Conservation (phyloP, 2,888 invertebrate species). For the Acrobasis suavella region DNA sequence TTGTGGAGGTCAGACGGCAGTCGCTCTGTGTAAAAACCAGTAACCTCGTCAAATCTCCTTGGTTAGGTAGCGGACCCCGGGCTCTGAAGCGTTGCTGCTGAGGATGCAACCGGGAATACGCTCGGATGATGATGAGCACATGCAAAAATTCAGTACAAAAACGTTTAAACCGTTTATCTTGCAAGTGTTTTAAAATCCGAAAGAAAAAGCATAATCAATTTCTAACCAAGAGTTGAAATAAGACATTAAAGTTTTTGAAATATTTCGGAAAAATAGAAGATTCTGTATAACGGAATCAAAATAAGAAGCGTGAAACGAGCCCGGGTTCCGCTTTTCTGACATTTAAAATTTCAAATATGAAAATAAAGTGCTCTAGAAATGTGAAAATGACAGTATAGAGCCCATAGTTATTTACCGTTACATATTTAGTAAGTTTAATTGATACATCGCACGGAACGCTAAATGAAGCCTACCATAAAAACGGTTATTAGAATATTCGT, state of each 20-base stretch:
- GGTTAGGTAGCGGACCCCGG: too few species aligned
- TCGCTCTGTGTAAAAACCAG: too few species aligned
- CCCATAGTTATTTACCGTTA: conserved; percentile 12
- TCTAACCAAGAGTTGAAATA: neutral
- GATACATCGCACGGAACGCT: conserved; percentile 15
- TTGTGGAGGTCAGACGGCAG: too few species aligned
- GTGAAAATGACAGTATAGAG: conserved; percentile 15
- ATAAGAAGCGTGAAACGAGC: neutral
- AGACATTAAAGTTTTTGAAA: neutral
- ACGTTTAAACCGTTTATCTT: too few species aligned
- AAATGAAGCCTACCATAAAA: conserved; percentile 26
- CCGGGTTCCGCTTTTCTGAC: neutral
- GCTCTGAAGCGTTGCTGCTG: too few species aligned
- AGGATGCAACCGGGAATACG: too few species aligned
- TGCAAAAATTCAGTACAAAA: too few species aligned
- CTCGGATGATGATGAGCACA: too few species aligned
- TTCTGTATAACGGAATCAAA: neutral
- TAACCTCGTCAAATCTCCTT: too few species aligned
- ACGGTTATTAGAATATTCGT: conserved; percentile 28
- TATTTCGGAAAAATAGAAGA: neutral
- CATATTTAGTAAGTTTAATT: conserved; percentile 2
- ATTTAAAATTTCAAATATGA: neutral
- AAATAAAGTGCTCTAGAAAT: neutral
- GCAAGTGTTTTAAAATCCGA: too few species aligned
- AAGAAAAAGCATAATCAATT: neutral